Evolutionary conservation across 2,888 invertebrate genomes (phyloP), one percentile per base, ranked within the genome.

Genomic region (Oligia strigilis): DNA sequence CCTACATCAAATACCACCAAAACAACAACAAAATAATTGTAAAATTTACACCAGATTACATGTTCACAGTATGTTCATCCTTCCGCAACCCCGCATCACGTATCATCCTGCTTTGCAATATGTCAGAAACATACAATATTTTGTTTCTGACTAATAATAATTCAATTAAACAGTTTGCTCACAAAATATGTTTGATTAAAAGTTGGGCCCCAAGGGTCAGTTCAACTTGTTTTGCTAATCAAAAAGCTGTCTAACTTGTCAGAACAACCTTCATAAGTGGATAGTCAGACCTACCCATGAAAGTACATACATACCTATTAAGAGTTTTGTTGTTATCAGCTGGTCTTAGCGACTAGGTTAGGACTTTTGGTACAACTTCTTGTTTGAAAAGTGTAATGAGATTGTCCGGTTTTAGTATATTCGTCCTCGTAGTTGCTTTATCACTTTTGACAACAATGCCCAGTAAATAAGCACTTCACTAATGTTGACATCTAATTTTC

Each of bases 111-210:
- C 75, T 79, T 85, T 72, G 40, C 69, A 83, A 79, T 62, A 79
- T 81, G 87, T 83, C 87, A 77, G 67, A 71, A 86, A 83, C 88
- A 86, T 72, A 79, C 83, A 82, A 85, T 82, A 75, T 80, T 83
- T 83, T 78, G 78, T 81, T 79, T 55, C 49, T 43, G 86, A 78
- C 88, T 75, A 86, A 87, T 87, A 62, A 78, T 83, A 85, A 88
- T 83, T 89, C 74, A 85, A 83, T 85, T 80, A 79, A 78, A 78
- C 67, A 75, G 70, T 80, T 77, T 36, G 65, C 17, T 55, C 72
- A 67, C 77, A 77, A 81, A 80, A 83, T 71, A 75, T 82, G 73
- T 84, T 87, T 88, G 74, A 88, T 88, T 84, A 80, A 77, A 87
- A 77, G 73, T 80, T 66, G 40, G 36, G 23, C 43, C 29, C 66